Evolutionary conservation across 64 coral and sea anemone species (phyloP), one percentile per base, ranked within the genome.

Genomic region (Platygyra sinensis): DNA sequence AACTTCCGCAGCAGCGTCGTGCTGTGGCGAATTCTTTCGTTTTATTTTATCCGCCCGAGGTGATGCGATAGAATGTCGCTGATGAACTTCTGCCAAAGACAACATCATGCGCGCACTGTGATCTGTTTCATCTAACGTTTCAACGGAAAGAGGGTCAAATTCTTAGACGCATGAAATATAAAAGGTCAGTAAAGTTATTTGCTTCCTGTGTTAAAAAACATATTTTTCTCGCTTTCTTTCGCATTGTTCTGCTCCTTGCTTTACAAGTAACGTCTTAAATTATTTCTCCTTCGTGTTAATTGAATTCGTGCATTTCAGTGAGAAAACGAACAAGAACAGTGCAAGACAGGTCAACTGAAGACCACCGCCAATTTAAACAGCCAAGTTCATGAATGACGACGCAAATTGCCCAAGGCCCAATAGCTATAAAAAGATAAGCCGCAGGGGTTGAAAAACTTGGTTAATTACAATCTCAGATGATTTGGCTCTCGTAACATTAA

Each of bases 111-210:
- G 36, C 81, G 39, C 81, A 49, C 81, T 51, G 10, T 69, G 22
- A 50, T 19, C 63, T 39, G 22, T 60, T 61, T 61, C 5, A 60
- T 28, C 54, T 55, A 60, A 24, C 0, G 80, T 65, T 82, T 85
- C 36, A 85, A 22, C 81, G 81, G 81, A 85, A 69, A 28, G 11
- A 15, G 13, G 81, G 62, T 52, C 81, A 71, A 10, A 85, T 85
- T 4, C n/a, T 22, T 22, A 4, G 62, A 36, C 62, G 19, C 19
- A 15, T 54, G 1, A 55, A 25, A 5, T 10, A 57, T 57, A 57
- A 79, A 76, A 49, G 74, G 38, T 76, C 74, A 24, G 31, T 36
- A 49, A 51, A 76, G 31, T 9, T 76, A 39, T 39, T 49, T 76
- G 20, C 74, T 76, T 76, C 76, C 76, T 27, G 20, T 55, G 22